A percentile compares a stretch with the other conserved stretches of the same genome.
Conservation (phyloP, 2,888 invertebrate genomes). For the Cryptocheilus praepositus region DNA sequence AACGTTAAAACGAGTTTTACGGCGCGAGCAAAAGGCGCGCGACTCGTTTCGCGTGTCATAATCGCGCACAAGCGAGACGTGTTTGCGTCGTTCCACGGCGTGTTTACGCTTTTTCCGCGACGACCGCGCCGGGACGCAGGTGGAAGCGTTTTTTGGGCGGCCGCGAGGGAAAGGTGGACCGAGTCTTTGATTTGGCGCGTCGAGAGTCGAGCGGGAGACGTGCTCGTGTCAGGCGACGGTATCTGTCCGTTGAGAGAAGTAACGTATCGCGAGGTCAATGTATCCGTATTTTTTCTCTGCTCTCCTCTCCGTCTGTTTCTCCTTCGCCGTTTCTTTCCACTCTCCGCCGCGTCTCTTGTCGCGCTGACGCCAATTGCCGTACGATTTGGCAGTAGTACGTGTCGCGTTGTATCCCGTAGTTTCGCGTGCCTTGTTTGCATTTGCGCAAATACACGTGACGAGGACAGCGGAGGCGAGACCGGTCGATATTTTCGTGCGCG, state of each 20-base stretch:
- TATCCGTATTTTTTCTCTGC: constrained; percentile 14
- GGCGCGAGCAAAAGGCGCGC: not conserved
- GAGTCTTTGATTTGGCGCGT: not conserved
- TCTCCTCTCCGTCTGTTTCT: constrained; percentile 9
- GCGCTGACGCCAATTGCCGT: not conserved
- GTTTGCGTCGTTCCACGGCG: not conserved
- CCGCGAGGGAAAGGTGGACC: too few species aligned
- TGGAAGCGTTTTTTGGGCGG: not conserved
- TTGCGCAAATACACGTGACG: constrained; percentile 2
- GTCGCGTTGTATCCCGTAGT: not conserved
- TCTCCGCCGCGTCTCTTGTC: constrained; percentile 15
- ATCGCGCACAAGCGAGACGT: not conserved
- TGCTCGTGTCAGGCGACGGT: constrained; percentile 4
- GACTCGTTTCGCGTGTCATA: not conserved
- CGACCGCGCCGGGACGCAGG: not conserved
- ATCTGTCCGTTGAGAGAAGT: constrained; percentile 11
- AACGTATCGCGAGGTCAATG: constrained; percentile 26
- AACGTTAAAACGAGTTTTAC: not conserved
- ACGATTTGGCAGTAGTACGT: constrained; percentile 24
- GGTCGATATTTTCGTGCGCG: not conserved
- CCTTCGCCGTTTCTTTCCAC: constrained; percentile 23
- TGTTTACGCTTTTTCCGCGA: not conserved
- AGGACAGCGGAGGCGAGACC: not conserved
- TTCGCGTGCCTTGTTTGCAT: constrained; percentile 4
- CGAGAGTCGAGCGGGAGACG: not conserved